A percentile compares a stretch with the other conserved stretches of the same genome.
phyloP scores from a whole-genome alignment of 2,888 invertebrate species.

The Pterostichus madidus region DNA sequence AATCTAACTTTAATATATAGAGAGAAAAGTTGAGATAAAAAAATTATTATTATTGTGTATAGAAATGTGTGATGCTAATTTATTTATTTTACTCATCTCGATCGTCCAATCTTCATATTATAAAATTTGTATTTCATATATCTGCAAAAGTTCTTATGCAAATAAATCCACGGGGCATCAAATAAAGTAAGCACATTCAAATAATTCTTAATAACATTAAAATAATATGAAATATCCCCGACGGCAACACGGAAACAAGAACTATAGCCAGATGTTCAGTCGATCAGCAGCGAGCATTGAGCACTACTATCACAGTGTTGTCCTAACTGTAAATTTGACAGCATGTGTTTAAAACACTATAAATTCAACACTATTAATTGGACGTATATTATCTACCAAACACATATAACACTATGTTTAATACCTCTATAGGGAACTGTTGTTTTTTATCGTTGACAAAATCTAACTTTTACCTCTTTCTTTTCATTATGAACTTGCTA shows the following conservation, averaged over 20 bases:
- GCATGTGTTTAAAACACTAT: slow-evolving; percentile 1
- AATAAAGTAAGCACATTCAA: background rate
- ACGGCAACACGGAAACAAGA: background rate
- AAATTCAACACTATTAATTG: slow-evolving; percentile 45
- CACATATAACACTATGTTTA: slow-evolving; percentile 9
- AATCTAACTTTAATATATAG: too few relatives aligned
- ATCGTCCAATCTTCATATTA: too few relatives aligned
- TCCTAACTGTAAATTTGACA: slow-evolving; percentile 35
- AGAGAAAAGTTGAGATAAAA: too few relatives aligned
- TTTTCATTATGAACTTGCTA: slow-evolving; percentile 31
- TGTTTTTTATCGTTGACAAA: slow-evolving; percentile 33
- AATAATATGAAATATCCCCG: background rate
- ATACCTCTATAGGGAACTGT: slow-evolving; percentile 18
- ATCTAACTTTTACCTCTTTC: slow-evolving; percentile 40
- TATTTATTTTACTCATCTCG: too few relatives aligned
- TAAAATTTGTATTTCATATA: too few relatives aligned
- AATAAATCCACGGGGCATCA: background rate
- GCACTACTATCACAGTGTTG: background rate
- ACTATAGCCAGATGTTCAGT: slow-evolving; percentile 3
- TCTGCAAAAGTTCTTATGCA: too few relatives aligned
- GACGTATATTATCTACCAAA: slow-evolving; percentile 19
- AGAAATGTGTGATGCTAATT: too few relatives aligned
- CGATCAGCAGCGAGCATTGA: background rate
- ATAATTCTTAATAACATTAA: background rate
- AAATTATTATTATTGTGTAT: too few relatives aligned